These are phyloP conservation scores for Crotalus horridus DNA, from an alignment of 2,113 vertebrate species.

Conservation along the genomic window DNA sequence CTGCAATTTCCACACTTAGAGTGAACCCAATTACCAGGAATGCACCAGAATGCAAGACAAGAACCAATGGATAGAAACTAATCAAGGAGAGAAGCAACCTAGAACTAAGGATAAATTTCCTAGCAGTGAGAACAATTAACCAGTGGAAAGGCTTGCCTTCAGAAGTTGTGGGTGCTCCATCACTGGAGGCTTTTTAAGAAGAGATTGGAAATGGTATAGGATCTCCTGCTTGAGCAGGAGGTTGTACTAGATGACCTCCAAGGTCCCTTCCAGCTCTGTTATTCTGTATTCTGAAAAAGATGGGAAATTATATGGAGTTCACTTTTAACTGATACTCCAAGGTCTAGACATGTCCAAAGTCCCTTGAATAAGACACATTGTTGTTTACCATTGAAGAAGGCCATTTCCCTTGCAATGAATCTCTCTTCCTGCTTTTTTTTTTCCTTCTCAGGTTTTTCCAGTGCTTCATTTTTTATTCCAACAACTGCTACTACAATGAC, in stretches of 20 bases:
- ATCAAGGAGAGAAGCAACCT: background rate
- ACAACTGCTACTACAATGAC: background rate
- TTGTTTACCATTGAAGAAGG: background rate
- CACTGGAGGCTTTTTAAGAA: background rate
- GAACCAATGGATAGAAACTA: background rate
- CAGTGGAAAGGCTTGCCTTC: background rate
- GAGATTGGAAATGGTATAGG: background rate
- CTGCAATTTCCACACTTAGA: background rate
- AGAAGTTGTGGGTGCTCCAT: background rate
- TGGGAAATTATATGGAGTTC: background rate
- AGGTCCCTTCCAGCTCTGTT: background rate
- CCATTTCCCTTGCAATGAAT: background rate
- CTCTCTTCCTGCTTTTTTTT: background rate
- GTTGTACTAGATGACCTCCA: background rate
- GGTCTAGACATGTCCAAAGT: background rate
- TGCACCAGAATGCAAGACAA: background rate
- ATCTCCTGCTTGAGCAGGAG: background rate
- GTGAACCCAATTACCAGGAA: background rate
- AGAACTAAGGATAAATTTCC: background rate
- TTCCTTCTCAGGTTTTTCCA: background rate
- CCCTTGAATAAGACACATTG: background rate
- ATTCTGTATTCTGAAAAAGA: background rate
- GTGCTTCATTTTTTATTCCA: background rate
- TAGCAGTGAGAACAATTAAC: background rate
- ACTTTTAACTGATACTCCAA: background rate